phyloP scores from a whole-genome alignment of 2,113 vertebrate species.

The Picathartes gymnocephalus region DNA sequence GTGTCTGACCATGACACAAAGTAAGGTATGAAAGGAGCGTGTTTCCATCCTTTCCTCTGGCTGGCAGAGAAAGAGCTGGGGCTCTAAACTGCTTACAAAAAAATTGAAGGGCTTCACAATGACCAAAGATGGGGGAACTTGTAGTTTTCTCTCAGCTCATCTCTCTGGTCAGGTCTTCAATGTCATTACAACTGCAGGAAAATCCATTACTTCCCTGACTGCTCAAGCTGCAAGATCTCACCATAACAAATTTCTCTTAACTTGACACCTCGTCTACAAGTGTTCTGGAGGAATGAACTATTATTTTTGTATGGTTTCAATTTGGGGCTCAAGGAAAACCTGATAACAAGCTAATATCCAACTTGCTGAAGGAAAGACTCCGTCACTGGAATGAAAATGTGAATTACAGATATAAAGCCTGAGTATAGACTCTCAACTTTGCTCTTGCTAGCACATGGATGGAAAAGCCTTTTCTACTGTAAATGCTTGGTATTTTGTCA shows the following conservation, averaged over 20 bases:
- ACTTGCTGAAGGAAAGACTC: background rate
- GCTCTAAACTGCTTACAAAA: background rate
- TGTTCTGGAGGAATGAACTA: background rate
- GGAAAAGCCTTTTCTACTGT: background rate
- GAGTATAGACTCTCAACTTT: background rate
- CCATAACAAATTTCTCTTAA: background rate
- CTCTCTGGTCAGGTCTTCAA: background rate
- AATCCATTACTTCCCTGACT: constrained; percentile 22
- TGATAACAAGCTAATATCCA: constrained; percentile 5
- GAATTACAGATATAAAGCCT: background rate
- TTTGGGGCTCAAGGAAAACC: background rate
- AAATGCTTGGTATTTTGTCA: background rate
- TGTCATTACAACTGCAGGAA: background rate
- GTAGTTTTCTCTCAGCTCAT: background rate
- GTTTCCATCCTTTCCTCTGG: background rate
- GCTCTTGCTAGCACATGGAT: background rate
- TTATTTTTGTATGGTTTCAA: background rate
- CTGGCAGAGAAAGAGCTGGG: accelerated
- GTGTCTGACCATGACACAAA: background rate
- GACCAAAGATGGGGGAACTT: background rate
- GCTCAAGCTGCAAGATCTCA: background rate
- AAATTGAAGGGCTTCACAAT: background rate
- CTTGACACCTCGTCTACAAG: background rate
- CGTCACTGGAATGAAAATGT: background rate
- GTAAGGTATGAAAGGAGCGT: accelerated